These are phyloP conservation scores for Zosterops japonicus DNA, from an alignment of 2,113 vertebrate genomes.

Conservation along the genomic window DNA sequence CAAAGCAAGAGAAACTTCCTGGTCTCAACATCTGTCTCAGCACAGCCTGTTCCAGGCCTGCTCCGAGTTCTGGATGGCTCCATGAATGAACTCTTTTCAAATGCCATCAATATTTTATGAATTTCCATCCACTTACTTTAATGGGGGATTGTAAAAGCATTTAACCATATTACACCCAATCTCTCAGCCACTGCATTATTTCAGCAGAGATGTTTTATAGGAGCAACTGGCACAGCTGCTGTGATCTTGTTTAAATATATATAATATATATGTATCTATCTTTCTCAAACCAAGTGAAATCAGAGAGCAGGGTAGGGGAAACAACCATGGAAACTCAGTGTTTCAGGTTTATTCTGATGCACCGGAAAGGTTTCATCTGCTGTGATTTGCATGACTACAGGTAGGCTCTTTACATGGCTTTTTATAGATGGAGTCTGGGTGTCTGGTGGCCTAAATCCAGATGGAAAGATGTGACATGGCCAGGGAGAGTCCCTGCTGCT, in stretches of 20 bases:
- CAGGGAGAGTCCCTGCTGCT: neutral
- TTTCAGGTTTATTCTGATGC: neutral
- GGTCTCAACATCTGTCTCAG: conserved; percentile 26
- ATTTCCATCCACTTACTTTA: conserved; percentile 81
- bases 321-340: neutral
- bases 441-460: neutral
- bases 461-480: neutral
- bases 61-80: conserved; percentile 56
- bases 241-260: conserved; percentile 47
- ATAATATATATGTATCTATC: neutral
- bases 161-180: conserved; percentile 78
- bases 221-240: conserved; percentile 37
- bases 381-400: neutral
- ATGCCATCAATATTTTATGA: conserved; percentile 82
- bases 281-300: conserved; percentile 3
- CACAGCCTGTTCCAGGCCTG: neutral
- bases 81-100: conserved; percentile 72
- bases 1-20: neutral
- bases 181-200: conserved; percentile 75
- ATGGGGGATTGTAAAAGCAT: conserved; percentile 81
- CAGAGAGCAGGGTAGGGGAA: neutral
- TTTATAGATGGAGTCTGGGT: neutral
- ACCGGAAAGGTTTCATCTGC: neutral
- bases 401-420: neutral
- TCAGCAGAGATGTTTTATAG: conserved; percentile 73